phyloP scores from a whole-genome alignment of 2,113 vertebrate species.

The Lampris incognitus region DNA sequence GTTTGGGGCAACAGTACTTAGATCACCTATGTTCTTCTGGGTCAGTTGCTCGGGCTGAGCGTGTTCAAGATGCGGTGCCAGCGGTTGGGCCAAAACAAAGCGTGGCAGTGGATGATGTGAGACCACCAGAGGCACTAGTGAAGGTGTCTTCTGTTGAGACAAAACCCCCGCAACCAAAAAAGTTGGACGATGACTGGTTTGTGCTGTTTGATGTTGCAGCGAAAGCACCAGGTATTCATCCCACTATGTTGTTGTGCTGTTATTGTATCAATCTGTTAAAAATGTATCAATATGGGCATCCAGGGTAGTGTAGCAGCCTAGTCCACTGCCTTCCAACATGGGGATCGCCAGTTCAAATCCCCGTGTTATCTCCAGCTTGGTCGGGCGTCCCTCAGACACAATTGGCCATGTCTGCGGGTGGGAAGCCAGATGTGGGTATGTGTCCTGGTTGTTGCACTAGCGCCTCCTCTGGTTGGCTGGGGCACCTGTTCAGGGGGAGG shows the following conservation, averaged over 20 bases:
- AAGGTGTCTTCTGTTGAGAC: background rate
- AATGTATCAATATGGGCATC: too few species aligned
- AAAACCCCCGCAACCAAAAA: constrained; percentile 26
- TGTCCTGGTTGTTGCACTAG: too few species aligned
- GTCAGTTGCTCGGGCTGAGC: constrained; percentile 46
- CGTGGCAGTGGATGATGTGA: constrained; percentile 16
- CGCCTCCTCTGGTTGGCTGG: too few species aligned
- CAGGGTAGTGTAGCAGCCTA: too few species aligned
- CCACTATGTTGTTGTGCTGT: background rate
- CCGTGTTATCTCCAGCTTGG: too few species aligned
- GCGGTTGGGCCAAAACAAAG: constrained; percentile 31
- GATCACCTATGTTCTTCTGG: constrained; percentile 22
- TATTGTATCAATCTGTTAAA: background rate
- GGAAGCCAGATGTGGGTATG: too few species aligned
- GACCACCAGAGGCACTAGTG: constrained; percentile 13
- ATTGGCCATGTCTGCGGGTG: too few species aligned
- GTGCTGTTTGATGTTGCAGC: constrained; percentile 50
- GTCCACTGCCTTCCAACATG: too few species aligned
- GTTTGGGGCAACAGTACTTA: background rate
- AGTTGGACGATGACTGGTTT: constrained; percentile 71
- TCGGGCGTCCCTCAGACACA: too few species aligned
- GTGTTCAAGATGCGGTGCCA: constrained; percentile 17
- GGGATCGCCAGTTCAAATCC: too few species aligned
- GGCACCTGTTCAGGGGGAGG: too few species aligned
- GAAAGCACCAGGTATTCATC: constrained; percentile 59